Evolutionary conservation across 2,113 vertebrate species (phyloP).

Genomic region (Colaptes auratus): DNA sequence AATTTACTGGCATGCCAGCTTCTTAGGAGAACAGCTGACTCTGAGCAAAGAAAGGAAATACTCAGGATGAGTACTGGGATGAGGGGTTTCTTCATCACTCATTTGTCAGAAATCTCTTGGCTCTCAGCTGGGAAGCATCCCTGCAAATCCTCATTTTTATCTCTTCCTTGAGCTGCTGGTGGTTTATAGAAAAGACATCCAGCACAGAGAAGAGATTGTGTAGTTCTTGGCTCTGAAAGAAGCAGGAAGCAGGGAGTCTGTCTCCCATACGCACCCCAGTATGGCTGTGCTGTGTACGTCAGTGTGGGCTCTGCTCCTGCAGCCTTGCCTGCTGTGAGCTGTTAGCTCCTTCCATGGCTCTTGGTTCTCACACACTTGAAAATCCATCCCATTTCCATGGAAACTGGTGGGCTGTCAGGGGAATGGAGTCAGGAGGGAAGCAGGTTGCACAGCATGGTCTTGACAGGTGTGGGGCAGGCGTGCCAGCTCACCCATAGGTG

Average conservation of each 20-base stretch:
- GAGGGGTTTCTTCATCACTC: background rate
- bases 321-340: background rate
- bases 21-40: background rate
- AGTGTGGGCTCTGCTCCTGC: background rate
- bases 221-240: background rate
- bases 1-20: background rate
- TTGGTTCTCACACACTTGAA: background rate
- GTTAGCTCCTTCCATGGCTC: background rate
- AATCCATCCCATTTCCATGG: conserved; percentile 34
- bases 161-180: background rate
- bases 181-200: background rate
- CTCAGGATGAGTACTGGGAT: background rate
- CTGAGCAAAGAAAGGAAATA: background rate
- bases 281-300: background rate
- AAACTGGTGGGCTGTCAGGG: conserved; percentile 2
- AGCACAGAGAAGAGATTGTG: background rate
- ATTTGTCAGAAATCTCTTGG: background rate
- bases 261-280: background rate
- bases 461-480: background rate
- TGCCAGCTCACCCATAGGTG: no score
- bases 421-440: background rate
- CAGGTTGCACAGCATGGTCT: background rate
- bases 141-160: background rate
- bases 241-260: background rate
- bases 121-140: background rate